These are phyloP conservation scores for Nomada hirtipes DNA, from an alignment of 2,888 invertebrate species.

Conservation along the genomic window DNA sequence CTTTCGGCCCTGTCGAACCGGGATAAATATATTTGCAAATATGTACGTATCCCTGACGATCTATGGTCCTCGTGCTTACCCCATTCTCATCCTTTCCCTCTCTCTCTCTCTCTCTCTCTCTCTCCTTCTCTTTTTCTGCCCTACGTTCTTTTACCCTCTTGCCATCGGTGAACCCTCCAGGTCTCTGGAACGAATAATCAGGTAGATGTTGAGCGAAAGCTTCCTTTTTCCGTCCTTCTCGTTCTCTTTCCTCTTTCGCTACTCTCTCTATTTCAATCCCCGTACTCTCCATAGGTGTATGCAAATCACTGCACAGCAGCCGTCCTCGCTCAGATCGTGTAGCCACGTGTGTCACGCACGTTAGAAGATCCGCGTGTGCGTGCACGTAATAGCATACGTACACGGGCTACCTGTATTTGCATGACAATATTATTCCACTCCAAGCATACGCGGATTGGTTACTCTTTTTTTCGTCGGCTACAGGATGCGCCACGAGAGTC, in stretches of 20 bases:
- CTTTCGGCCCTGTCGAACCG: conserved; percentile 74
- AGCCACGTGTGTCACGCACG: conserved; percentile 57
- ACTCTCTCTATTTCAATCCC: conserved; percentile 33
- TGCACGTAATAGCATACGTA: conserved; percentile 52
- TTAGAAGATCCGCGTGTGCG: conserved; percentile 40
- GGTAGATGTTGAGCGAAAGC: conserved; percentile 73
- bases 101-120: conserved; percentile 48
- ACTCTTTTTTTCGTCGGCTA: conserved; percentile 64
- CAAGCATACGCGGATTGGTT: conserved; percentile 72
- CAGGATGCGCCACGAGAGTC: conserved; percentile 46
- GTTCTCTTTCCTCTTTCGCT: conserved; percentile 9
- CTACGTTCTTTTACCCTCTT: conserved; percentile 50
- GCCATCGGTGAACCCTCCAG: conserved; percentile 64
- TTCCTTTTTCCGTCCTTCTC: conserved; percentile 37
- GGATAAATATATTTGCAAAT: conserved; percentile 83
- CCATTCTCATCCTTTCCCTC: conserved; percentile 43
- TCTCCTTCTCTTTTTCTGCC: conserved; percentile 47
- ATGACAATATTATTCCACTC: conserved; percentile 78
- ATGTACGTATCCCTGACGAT: conserved; percentile 76
- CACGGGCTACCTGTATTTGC: conserved; percentile 73
- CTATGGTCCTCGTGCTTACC: conserved; percentile 49
- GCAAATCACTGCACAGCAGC: conserved; percentile 74
- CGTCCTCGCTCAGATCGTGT: conserved; percentile 60
- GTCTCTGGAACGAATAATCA: conserved; percentile 77
- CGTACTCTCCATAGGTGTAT: conserved; percentile 69